Percentiles rank a stretch among this genome's conserved stretches.
Evolutionary conservation across 1,140 invertebrate species (phyloP).

Genomic region (Anastrepha ludens): DNA sequence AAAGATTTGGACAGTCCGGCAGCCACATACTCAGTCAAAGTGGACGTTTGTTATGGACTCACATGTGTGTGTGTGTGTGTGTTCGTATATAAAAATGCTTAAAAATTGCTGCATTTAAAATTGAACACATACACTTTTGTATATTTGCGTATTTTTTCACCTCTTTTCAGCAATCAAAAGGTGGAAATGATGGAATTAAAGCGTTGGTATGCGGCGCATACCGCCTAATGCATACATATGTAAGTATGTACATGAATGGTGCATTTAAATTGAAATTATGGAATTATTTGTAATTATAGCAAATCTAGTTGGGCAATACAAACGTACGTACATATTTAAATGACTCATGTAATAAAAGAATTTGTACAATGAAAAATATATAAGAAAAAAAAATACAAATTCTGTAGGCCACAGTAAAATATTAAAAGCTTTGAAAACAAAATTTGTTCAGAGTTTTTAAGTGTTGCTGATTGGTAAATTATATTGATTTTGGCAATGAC

Average conservation of each 20-base stretch:
- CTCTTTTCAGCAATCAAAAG: constrained; percentile 27
- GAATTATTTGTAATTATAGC: constrained; percentile 19
- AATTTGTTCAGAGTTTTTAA: neutral
- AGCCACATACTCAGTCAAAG: constrained; percentile 32
- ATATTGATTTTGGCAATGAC: neutral
- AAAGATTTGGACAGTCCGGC: constrained; percentile 19
- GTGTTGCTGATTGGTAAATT: neutral
- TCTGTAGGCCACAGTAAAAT: neutral
- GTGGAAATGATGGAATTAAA: constrained; percentile 24
- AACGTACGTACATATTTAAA: neutral
- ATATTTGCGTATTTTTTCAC: constrained; percentile 10
- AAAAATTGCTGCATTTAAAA: constrained; percentile 37
- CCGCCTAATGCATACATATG: neutral
- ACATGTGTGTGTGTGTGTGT: neutral
- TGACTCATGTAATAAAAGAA: constrained; percentile 20
- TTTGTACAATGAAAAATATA: neutral
- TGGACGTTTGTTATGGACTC: neutral
- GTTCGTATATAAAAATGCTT: neutral
- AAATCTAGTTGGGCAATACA: constrained; percentile 18
- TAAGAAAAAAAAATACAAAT: neutral
- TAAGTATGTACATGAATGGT: neutral
- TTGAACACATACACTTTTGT: neutral
- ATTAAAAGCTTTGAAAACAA: neutral
- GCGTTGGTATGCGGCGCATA: constrained; percentile 8
- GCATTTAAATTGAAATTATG: constrained; percentile 13